Conservation (phyloP, 2,888 invertebrate genomes). For the Cheilosia variabilis region DNA sequence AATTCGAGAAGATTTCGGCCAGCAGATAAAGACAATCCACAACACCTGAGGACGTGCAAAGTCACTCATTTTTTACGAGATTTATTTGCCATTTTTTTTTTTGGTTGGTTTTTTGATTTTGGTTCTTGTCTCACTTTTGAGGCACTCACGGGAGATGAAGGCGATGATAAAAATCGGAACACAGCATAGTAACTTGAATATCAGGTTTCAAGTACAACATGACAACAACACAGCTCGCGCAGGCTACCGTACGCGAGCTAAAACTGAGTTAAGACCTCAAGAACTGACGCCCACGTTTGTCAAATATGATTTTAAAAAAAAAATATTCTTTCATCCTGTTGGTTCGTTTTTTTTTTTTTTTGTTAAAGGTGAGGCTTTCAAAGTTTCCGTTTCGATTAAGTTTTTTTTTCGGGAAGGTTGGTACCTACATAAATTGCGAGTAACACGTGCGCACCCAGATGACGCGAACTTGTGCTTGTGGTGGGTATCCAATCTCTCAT, state of each 20-base stretch:
- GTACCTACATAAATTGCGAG: conserved; percentile 28
- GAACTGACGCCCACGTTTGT: conserved; percentile 50
- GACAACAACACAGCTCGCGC: conserved; percentile 49
- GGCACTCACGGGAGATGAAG: conserved; percentile 36
- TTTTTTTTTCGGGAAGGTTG: conserved; percentile 31
- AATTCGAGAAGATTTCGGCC: conserved; percentile 71
- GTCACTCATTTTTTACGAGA: conserved; percentile 67
- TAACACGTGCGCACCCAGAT: conserved; percentile 57
- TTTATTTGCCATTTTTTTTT: conserved; percentile 25
- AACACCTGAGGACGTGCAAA: conserved; percentile 73
- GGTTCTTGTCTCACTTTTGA: conserved; percentile 21
- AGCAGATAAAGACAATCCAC: conserved; percentile 65
- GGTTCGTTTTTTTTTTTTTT: not conserved
- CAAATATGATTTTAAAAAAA: conserved; percentile 8
- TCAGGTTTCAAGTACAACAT: conserved; percentile 72
- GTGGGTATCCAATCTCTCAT: conserved; percentile 62
- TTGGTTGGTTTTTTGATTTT: too few species aligned
- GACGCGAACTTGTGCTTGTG: conserved; percentile 28
- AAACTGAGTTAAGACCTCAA: conserved; percentile 62
- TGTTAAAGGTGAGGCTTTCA: conserved; percentile 64
- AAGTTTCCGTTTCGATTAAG: conserved; percentile 55
- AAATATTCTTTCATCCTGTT: conserved; percentile 50
- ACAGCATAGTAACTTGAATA: conserved; percentile 61
- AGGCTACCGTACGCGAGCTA: conserved; percentile 55
- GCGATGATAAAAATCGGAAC: conserved; percentile 61